phyloP scores from a whole-genome alignment of 2,113 vertebrate genomes.

The Austrofundulus limnaeus region DNA sequence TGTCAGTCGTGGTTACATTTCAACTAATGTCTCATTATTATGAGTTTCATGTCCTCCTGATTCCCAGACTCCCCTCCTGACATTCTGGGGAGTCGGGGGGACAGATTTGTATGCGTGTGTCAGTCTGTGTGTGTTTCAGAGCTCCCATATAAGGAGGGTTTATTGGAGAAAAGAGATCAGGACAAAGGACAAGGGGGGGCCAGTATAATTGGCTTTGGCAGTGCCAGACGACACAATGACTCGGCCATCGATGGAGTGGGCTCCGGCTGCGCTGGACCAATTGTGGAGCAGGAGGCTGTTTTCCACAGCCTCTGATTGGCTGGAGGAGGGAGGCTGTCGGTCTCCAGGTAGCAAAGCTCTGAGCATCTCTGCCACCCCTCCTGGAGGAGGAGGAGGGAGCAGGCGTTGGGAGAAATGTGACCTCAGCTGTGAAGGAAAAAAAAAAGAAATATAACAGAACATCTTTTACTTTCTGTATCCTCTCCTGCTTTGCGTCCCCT shows the following conservation, averaged over 20 bases:
- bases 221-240: slow-evolving; percentile 73
- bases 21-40: slow-evolving; percentile 44
- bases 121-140: slow-evolving; percentile 34
- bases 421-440: slow-evolving; percentile 52
- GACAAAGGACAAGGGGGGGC: slow-evolving; percentile 64
- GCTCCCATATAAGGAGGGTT: slow-evolving; percentile 46
- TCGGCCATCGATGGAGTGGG: slow-evolving; percentile 67
- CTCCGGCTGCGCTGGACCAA: slow-evolving; percentile 68
- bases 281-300: slow-evolving; percentile 56
- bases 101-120: slow-evolving; percentile 43
- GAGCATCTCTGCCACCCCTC: slow-evolving; percentile 61
- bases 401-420: slow-evolving; percentile 41
- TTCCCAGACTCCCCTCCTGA: slow-evolving; percentile 60
- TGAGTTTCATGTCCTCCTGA: slow-evolving; percentile 43
- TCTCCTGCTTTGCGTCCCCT: slow-evolving; percentile 3
- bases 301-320: slow-evolving; percentile 73
- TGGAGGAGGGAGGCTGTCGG: slow-evolving; percentile 61
- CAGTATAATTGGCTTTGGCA: slow-evolving; percentile 68
- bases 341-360: slow-evolving; percentile 79
- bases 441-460: slow-evolving; percentile 26
- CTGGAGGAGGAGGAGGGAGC: slow-evolving; percentile 35
- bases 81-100: slow-evolving; percentile 33
- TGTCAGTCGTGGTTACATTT: background rate
- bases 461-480: slow-evolving; percentile 13
- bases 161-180: slow-evolving; percentile 46